phyloP scores from a whole-genome alignment of 2,888 invertebrate genomes.

The Phengaris arion region DNA sequence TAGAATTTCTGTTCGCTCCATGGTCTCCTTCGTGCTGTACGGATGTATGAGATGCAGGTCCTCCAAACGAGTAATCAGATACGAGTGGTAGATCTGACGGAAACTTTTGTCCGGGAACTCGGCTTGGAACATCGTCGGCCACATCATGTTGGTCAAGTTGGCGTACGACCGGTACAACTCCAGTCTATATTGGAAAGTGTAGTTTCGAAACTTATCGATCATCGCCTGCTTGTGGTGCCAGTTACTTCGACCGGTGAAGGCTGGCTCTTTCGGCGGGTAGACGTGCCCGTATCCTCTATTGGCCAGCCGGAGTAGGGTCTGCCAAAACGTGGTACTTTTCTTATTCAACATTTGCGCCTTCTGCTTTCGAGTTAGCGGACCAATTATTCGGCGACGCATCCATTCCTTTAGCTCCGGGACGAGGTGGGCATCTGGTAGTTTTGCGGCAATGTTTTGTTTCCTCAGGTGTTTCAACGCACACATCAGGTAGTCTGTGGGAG shows the following conservation, averaged over 20 bases:
- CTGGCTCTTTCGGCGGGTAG: conserved; percentile 46
- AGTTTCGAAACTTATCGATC: conserved; percentile 54
- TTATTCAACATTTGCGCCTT: conserved; percentile 48
- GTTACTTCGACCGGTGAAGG: conserved; percentile 48
- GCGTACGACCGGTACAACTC: conserved; percentile 56
- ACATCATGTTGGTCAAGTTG: conserved; percentile 56
- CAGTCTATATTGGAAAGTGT: conserved; percentile 50
- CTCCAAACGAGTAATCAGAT: conserved; percentile 51
- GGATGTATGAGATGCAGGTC: conserved; percentile 61
- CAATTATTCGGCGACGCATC: conserved; percentile 65
- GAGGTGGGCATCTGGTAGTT: conserved; percentile 61
- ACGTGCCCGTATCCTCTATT: conserved; percentile 53
- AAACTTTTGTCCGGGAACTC: conserved; percentile 67
- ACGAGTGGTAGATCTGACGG: conserved; percentile 67
- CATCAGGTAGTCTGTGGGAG: conserved; percentile 60
- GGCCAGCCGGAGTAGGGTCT: conserved; percentile 48
- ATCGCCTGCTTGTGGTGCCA: conserved; percentile 59
- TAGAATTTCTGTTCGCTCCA: conserved; percentile 47
- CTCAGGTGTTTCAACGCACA: conserved; percentile 59
- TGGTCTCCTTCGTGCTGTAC: conserved; percentile 50
- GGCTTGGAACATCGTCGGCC: conserved; percentile 66
- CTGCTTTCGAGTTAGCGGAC: conserved; percentile 47
- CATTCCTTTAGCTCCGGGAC: conserved; percentile 66
- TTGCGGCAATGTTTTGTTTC: conserved; percentile 58
- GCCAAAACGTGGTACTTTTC: conserved; percentile 55